Evolutionary conservation across 2,797 vertebrate species (phyloP).

Genomic region (Simalia tracyae): DNA sequence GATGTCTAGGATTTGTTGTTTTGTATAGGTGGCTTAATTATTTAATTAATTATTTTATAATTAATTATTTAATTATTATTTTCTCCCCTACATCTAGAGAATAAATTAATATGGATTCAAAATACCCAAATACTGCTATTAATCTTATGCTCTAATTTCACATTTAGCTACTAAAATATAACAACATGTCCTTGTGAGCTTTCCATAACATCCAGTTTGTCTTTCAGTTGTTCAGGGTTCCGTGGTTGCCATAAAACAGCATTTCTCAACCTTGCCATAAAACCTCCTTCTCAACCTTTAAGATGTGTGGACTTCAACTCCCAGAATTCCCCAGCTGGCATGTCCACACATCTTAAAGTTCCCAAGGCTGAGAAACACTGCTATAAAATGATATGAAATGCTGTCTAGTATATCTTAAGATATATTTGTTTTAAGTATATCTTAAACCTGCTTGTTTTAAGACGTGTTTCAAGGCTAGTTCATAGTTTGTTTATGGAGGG

Average conservation of each 20-base stretch:
- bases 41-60: not conserved
- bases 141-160: not conserved
- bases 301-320: no score
- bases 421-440: no score
- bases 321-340: no score
- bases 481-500: not conserved
- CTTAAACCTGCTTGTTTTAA: not conserved
- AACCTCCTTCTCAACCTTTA: no score
- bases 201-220: not conserved
- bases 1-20: not conserved
- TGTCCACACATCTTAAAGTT: no score
- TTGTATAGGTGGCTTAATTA: not conserved
- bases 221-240: not conserved
- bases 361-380: no score
- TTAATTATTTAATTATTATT: not conserved
- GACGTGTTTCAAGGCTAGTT: not conserved
- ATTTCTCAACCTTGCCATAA: no score
- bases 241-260: not conserved
- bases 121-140: not conserved
- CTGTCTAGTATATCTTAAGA: no score
- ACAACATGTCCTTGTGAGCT: not conserved
- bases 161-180: not conserved
- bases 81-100: not conserved
- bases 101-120: not conserved
- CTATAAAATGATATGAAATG: not conserved